Base-by-base conservation (phyloP, 2,888 invertebrate species). In the Drosophila pegasa region DNA sequence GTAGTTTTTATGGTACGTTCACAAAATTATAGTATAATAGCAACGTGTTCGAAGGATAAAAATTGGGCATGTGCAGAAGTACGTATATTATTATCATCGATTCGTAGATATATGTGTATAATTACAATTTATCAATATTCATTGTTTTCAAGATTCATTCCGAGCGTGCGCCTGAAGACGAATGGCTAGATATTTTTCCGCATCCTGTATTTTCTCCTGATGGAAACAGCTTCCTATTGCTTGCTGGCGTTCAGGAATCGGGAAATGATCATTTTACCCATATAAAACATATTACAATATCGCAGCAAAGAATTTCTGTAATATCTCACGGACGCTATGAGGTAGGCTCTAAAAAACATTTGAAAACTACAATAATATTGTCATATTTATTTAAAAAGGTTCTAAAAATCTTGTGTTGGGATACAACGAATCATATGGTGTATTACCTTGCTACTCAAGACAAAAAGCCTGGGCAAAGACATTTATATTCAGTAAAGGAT, bases 1-100 rank as follows among this genome's bases (percentile, higher is more conserved):
- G 96, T 97, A 52, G 96, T 98, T 61, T 99, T 98, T 97, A 96
- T 98, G 95, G 97, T 97, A 92, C 94, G 99, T 82, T 95, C 96
- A 45, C 98, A 99, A 93, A 98, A 98, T 92, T 94, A 97, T 77
- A 97, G 97, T 82, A 94, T 98, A 70, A 95, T 98, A 85, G 96
- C 97, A 73, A 95, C 97, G 72, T 98, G 98, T 92, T 94, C 95
- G 68, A 95, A 95, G 45, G 96, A 87, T 37, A 58, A 96, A 8
- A 95, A 95, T 90, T 96, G 97, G 95, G 95, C 95, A 60, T 98
- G 98, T 93, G 94, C 94, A 78, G 96, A 97, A 94, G 97, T 97
- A 88, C 92, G 93, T 51, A n/a, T 31, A 16, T 0, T 16, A 29
- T 29, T 16, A 14, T n/a, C n/a, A n/a, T n/a, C n/a, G n/a, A n/a